These are phyloP conservation scores for Physocephala rufipes DNA, from an alignment of 2,888 invertebrate genomes.

Conservation along the genomic window DNA sequence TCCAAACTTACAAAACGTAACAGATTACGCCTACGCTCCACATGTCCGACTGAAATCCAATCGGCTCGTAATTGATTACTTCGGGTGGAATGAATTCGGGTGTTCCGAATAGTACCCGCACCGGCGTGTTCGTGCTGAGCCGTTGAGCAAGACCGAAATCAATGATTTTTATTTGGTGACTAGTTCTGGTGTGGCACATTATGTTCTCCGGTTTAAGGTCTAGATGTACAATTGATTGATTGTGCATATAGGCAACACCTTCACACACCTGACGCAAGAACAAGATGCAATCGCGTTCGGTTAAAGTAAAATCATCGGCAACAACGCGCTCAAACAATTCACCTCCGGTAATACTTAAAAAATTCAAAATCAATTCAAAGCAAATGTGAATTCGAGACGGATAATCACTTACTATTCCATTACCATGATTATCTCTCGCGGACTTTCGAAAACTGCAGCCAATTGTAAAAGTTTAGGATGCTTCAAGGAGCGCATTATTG, in stretches of 20 bases:
- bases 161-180: conserved; percentile 88
- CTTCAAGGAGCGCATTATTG: conserved; percentile 83
- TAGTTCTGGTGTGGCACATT: conserved; percentile 85
- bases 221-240: conserved; percentile 83
- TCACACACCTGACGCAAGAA: conserved; percentile 93
- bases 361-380: neutral
- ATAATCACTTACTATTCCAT: conserved; percentile 85
- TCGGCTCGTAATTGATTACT: conserved; percentile 89
- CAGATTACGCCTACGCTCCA: conserved; percentile 96
- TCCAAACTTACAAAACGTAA: conserved; percentile 83
- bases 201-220: conserved; percentile 97
- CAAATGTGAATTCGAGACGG: neutral
- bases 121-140: conserved; percentile 73
- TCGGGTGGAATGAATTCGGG: conserved; percentile 94
- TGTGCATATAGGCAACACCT: conserved; percentile 90
- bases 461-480: conserved; percentile 88
- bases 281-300: conserved; percentile 84
- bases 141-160: conserved; percentile 91
- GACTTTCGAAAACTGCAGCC: conserved; percentile 81
- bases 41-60: conserved; percentile 89
- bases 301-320: conserved; percentile 90
- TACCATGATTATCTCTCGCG: conserved; percentile 83
- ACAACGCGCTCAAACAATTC: conserved; percentile 94
- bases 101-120: conserved; percentile 85
- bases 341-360: conserved; percentile 85